phyloP scores from a whole-genome alignment of 2,888 invertebrate species.

The Ornithoptera priamus region DNA sequence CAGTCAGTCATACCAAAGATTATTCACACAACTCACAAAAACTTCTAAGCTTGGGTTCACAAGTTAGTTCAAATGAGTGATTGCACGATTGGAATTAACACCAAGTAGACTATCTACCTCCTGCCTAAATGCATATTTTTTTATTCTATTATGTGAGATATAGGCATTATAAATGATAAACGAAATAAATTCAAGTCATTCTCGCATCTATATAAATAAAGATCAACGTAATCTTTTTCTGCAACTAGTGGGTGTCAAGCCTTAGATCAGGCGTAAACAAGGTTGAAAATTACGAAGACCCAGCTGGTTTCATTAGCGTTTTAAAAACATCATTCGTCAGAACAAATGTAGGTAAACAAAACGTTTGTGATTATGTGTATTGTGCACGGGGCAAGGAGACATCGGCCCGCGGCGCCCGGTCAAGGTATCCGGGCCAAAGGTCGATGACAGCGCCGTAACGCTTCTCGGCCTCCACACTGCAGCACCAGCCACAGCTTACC shows the following conservation, averaged over 20 bases:
- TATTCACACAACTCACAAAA: constrained; percentile 32
- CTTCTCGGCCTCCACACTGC: constrained; percentile 40
- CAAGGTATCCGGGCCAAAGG: constrained; percentile 80
- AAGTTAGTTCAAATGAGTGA: neutral
- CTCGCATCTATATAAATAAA: neutral
- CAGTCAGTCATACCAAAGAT: constrained; percentile 35
- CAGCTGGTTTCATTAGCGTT: constrained; percentile 1
- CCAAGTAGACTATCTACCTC: neutral
- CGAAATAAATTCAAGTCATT: too few relatives aligned
- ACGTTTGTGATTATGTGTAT: constrained; percentile 54
- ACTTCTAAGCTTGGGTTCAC: constrained; percentile 1
- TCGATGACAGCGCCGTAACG: constrained; percentile 69
- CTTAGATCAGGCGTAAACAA: constrained; percentile 1
- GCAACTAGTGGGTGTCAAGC: neutral
- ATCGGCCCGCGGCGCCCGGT: constrained; percentile 68
- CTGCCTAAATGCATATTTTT: neutral
- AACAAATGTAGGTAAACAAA: constrained; percentile 63
- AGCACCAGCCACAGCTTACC: constrained; percentile 50
- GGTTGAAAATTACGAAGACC: constrained; percentile 20
- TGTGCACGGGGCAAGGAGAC: constrained; percentile 63
- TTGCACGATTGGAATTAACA: neutral
- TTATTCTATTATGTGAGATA: neutral
- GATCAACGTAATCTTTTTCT: neutral
- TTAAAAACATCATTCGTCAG: constrained; percentile 17
- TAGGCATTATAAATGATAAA: neutral